These are phyloP conservation scores for Myiotriccus ornatus DNA, from an alignment of 2,797 vertebrate species.

Conservation along the genomic window DNA sequence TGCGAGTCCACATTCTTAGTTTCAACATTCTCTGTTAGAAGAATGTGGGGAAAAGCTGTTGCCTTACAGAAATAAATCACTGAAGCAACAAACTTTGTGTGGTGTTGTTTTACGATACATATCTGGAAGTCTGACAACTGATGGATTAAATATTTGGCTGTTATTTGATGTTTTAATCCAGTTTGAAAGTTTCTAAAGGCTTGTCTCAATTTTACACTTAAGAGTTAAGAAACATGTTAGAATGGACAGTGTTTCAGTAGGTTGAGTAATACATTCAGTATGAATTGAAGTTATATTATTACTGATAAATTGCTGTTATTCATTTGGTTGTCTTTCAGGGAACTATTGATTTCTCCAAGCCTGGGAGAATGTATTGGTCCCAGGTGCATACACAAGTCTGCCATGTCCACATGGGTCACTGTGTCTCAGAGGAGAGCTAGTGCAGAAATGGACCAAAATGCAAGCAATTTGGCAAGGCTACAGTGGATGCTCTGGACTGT, in stretches of 20 bases:
- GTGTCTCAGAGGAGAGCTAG: neutral
- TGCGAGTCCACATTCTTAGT: rapidly evolving
- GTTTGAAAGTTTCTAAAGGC: neutral
- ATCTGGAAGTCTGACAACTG: neutral
- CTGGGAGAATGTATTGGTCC: neutral
- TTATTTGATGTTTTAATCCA: neutral
- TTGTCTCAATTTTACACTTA: neutral
- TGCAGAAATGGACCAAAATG: neutral
- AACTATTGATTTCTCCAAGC: neutral
- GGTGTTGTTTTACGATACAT: neutral
- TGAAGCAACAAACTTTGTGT: neutral
- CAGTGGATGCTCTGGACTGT: neutral
- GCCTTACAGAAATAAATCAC: neutral
- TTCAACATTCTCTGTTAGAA: neutral
- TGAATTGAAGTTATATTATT: neutral
- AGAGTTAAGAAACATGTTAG: neutral
- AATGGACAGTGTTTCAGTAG: neutral
- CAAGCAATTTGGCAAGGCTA: neutral
- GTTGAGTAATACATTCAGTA: neutral
- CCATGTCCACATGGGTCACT: neutral
- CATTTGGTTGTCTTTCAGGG: neutral
- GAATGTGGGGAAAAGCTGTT: neutral
- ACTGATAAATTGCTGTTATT: neutral
- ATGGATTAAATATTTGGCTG: neutral
- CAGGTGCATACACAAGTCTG: neutral